Evolutionary conservation across 2,113 vertebrate genomes (phyloP).

Genomic region (Sceloporus tristichus): DNA sequence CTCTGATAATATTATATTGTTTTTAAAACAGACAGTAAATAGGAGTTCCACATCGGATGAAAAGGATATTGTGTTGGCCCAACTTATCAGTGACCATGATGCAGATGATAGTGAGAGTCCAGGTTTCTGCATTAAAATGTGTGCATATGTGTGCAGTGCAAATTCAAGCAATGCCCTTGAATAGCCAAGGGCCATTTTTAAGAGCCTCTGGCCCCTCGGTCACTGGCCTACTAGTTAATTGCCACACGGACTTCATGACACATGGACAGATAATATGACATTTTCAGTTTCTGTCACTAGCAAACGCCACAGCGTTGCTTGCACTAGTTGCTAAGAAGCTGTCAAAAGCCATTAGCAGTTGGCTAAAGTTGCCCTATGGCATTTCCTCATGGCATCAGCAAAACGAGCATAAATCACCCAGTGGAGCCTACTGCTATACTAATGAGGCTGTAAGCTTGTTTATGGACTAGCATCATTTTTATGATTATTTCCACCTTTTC

Average conservation of each 20-base stretch:
- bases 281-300: constrained; percentile 90
- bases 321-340: constrained; percentile 96
- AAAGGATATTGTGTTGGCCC: constrained; percentile 48
- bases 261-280: constrained; percentile 92
- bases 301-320: constrained; percentile 83
- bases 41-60: constrained; percentile 59
- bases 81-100: constrained; percentile 59
- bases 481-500: constrained; percentile 95
- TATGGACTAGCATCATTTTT: constrained; percentile 93
- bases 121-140: constrained; percentile 75
- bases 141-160: constrained; percentile 75
- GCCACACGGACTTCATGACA: constrained; percentile 90
- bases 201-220: constrained; percentile 95
- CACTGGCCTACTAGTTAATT: constrained; percentile 97
- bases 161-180: constrained; percentile 77
- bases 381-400: constrained; percentile 91
- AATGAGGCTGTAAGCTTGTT: constrained; percentile 97
- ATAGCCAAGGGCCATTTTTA: constrained; percentile 94
- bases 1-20: constrained; percentile 81
- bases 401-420: constrained; percentile 91
- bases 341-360: constrained; percentile 95
- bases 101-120: constrained; percentile 64
- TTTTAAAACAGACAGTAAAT: constrained; percentile 76
- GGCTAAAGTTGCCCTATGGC: constrained; percentile 94
- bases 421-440: constrained; percentile 91